Evolutionary conservation across 2,113 vertebrate genomes (phyloP).

Genomic region (Alligator mississippiensis): DNA sequence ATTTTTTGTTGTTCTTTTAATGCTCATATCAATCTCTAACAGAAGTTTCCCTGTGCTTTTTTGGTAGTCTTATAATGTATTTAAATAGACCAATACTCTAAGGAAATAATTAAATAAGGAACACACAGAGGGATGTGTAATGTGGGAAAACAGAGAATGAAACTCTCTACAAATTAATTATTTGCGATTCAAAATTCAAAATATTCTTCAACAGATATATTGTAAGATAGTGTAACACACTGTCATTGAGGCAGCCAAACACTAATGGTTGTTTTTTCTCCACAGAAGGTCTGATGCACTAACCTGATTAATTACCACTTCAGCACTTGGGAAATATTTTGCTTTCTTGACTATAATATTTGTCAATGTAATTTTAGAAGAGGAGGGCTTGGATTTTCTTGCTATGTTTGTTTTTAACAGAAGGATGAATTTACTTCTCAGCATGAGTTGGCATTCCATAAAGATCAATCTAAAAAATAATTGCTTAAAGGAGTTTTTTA

Average conservation of each 20-base stretch:
- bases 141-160: background rate
- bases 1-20: background rate
- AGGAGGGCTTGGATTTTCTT: background rate
- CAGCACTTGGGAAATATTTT: constrained; percentile 6
- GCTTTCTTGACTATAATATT: constrained; percentile 35
- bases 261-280: constrained; percentile 8
- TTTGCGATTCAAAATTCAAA: background rate
- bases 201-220: constrained; percentile 2
- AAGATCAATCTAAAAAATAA: constrained; percentile 56
- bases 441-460: constrained; percentile 13
- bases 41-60: constrained; percentile 25
- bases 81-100: background rate
- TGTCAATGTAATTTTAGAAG: constrained; percentile 16
- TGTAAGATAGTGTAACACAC: background rate
- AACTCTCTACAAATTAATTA: constrained; percentile 30
- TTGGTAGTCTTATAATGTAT: background rate
- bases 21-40: background rate
- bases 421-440: constrained; percentile 59
- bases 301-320: background rate
- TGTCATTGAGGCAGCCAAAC: background rate
- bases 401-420: constrained; percentile 44
- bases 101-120: constrained; percentile 1
- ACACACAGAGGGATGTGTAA: background rate
- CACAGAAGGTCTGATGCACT: constrained; percentile 5
- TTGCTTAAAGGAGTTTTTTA: constrained; percentile 41